These are phyloP conservation scores for Eretmochelys imbricata DNA, from an alignment of 2,113 vertebrate species.

Conservation along the genomic window DNA sequence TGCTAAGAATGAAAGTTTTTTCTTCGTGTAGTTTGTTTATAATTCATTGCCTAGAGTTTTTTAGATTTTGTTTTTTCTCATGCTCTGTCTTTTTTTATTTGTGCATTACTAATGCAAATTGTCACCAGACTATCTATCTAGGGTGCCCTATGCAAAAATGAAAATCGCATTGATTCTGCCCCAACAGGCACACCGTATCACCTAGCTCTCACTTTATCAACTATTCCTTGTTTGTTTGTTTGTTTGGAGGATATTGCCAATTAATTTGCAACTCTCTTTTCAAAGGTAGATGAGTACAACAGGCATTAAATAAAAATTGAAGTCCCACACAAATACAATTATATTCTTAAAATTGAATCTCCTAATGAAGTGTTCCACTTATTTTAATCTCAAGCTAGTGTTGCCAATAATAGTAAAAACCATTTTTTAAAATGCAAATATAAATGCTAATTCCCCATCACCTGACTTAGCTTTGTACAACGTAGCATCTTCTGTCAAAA, in stretches of 20 bases:
- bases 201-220: neutral
- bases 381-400: neutral
- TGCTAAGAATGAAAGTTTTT: neutral
- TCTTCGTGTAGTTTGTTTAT: neutral
- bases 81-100: neutral
- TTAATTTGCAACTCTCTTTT: neutral
- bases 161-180: neutral
- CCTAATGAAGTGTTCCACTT: neutral
- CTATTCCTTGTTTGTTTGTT: neutral
- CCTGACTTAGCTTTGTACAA: neutral
- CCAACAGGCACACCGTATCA: neutral
- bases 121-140: neutral
- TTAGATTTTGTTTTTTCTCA: neutral
- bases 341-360: neutral
- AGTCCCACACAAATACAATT: neutral
- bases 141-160: neutral
- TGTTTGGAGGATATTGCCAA: neutral
- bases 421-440: neutral
- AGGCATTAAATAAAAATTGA: neutral
- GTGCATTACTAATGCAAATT: neutral
- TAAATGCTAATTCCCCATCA: neutral
- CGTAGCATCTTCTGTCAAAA: neutral
- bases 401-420: neutral
- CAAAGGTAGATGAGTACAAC: neutral
- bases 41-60: neutral